Evolutionary conservation across 1,140 invertebrate species (phyloP).

Genomic region (Monochamus saltuarius): DNA sequence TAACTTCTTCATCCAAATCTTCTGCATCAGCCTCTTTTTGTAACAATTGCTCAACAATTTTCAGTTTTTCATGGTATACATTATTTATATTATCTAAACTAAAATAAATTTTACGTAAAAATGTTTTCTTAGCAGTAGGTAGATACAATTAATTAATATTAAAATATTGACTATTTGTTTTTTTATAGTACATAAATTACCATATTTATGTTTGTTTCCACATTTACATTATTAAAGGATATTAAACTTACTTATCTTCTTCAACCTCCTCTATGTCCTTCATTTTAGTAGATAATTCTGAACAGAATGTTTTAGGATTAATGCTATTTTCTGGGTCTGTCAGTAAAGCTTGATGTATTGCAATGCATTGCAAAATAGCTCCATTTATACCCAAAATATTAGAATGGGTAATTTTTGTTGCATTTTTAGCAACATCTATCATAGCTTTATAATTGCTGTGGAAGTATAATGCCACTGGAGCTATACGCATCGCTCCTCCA

Average conservation of each 20-base stretch:
- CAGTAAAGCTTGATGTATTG: conserved; percentile 59
- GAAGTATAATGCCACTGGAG: conserved; percentile 69
- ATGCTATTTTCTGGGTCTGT: conserved; percentile 53
- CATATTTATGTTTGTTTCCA: too few species aligned
- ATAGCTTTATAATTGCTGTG: conserved; percentile 56
- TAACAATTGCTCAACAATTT: conserved; percentile 54
- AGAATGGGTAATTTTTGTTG: conserved; percentile 68
- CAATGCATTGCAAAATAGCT: conserved; percentile 63
- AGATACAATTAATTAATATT: too few species aligned
- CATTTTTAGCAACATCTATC: conserved; percentile 55
- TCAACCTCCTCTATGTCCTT: conserved; percentile 59
- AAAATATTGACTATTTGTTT: too few species aligned
- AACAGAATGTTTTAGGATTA: conserved; percentile 56
- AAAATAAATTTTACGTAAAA: background rate
- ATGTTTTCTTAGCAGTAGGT: too few species aligned
- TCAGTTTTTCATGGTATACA: conserved; percentile 57
- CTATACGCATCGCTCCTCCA: conserved; percentile 75
- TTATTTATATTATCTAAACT: conserved; percentile 25
- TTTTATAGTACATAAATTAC: too few species aligned
- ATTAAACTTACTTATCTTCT: conserved; percentile 21
- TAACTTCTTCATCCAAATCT: conserved; percentile 56
- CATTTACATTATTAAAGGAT: background rate
- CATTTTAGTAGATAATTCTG: conserved; percentile 62
- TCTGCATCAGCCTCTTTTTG: conserved; percentile 42
- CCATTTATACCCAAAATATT: conserved; percentile 67